A percentile compares a stretch with the other conserved stretches of the same genome.
Evolutionary conservation across 92 coral and sea anemone species (phyloP).

Genomic region (Metridium senile): DNA sequence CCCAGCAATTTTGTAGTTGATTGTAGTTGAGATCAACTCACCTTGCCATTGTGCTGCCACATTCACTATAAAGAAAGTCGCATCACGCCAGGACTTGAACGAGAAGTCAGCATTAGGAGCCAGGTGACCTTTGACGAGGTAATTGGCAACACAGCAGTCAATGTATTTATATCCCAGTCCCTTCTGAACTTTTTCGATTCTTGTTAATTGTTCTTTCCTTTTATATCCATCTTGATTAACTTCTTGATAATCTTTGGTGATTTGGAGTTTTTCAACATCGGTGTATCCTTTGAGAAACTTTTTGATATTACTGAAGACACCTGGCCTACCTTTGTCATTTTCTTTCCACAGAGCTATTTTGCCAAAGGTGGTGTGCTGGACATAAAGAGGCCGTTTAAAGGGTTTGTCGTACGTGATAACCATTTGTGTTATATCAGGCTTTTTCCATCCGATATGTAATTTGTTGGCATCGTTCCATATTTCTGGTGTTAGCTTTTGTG

Average conservation of each 20-base stretch:
- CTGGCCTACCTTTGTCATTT: background rate
- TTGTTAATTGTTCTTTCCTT: background rate
- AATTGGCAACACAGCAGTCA: background rate
- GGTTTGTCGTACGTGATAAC: background rate
- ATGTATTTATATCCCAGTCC: background rate
- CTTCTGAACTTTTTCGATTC: background rate
- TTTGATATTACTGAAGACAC: background rate
- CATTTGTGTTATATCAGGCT: background rate
- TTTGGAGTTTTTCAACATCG: no score
- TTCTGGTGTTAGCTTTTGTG: background rate
- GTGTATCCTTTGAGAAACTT: background rate
- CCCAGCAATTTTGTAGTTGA: no score
- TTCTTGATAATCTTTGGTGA: background rate
- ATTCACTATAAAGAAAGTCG: background rate
- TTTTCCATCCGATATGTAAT: background rate
- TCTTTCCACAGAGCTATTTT: background rate
- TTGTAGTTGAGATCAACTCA: no score
- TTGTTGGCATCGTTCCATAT: background rate
- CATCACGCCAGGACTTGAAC: background rate
- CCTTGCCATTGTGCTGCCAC: conserved; percentile 6
- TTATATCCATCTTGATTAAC: background rate
- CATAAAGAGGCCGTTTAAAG: background rate
- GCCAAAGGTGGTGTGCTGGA: background rate
- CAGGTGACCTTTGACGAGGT: background rate
- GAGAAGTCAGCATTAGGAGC: background rate